phyloP scores from a whole-genome alignment of 1,140 invertebrate species.

The Harpegnathos saltator region DNA sequence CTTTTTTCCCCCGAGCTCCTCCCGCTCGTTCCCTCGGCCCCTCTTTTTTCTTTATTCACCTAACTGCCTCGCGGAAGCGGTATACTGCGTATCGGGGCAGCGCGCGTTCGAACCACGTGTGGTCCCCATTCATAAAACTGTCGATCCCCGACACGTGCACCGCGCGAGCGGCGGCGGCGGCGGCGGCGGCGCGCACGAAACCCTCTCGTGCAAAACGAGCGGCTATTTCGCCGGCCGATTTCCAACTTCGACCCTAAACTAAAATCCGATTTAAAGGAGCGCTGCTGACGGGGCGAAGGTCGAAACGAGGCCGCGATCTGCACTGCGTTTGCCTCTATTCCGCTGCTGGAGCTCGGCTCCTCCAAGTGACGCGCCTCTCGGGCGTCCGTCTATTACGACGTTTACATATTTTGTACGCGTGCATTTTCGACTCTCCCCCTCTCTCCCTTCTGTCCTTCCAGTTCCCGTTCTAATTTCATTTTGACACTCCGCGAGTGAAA shows the following conservation, averaged over 20 bases:
- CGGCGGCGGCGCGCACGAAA: conserved; percentile 50
- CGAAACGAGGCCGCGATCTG: neutral
- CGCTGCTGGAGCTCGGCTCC: too few relatives aligned
- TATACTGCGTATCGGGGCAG: conserved; percentile 69
- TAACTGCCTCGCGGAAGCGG: conserved; percentile 67
- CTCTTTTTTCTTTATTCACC: conserved; percentile 67
- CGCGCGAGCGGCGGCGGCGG: too few relatives aligned
- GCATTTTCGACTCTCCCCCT: too few relatives aligned
- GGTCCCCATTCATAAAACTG: conserved; percentile 75
- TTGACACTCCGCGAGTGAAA: neutral
- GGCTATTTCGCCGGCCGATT: conserved; percentile 50
- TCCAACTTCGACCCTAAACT: conserved; percentile 55
- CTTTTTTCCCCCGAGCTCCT: neutral
- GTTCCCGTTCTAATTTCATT: neutral
- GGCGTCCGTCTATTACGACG: too few relatives aligned
- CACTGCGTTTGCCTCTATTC: too few relatives aligned
- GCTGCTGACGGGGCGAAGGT: conserved; percentile 25
- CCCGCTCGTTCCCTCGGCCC: conserved; percentile 15
- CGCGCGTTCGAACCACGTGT: conserved; percentile 75
- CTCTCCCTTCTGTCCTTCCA: neutral
- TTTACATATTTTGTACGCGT: too few relatives aligned
- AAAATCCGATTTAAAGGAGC: conserved; percentile 57
- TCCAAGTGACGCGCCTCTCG: too few relatives aligned
- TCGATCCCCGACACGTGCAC: conserved; percentile 67
- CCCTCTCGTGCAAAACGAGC: conserved; percentile 48